Base-by-base conservation (phyloP, 2,797 vertebrate species). In the Poecilia wingei region DNA sequence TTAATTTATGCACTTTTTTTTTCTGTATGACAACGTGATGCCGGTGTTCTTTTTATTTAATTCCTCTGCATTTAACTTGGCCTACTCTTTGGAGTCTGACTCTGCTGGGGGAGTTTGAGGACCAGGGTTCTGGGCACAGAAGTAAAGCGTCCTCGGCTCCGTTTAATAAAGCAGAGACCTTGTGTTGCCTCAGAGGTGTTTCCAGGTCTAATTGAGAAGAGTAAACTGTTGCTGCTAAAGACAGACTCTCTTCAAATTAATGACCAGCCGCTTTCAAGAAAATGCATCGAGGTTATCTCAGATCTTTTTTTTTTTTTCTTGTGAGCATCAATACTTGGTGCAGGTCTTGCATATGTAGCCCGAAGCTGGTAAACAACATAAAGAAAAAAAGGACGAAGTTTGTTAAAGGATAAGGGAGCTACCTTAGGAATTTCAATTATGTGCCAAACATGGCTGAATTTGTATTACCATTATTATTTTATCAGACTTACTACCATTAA, bases 121-220 rank as follows among this genome's bases (percentile, higher is more conserved):
- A 84, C 79, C 79, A 76, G 81, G 36, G 75, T 80, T 81, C 84
- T 55, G 79, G 57, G 73, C 86, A 72, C 84, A 85, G 71, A 88
- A 75, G 86, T 82, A 87, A 90, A 92, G 89, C 18, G 70, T 92
- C 90, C 88, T 91, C 76, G 28, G 83, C 82, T 82, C 75, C 36
- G 69, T 88, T 89, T 94, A 95, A 95, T 95, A 93, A 95, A 94
- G 89, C 84, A 25, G 84, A 85, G 84, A 88, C 91, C 80, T 76
- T 2, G 61, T 57, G 69, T 77, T 86, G 47, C 87, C 91, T 89
- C 86, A 9, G 84, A 92, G 89, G 83, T 73, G 81, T 86, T 88
- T 79, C 79, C 80, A 81, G 85, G 74, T 92, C 84, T 87, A 90
- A 93, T 88, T 86, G 91, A 93, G 90, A 87, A 77, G 79, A 79